Conservation (phyloP, 2,888 invertebrate genomes). For the Abrostola tripartita region DNA sequence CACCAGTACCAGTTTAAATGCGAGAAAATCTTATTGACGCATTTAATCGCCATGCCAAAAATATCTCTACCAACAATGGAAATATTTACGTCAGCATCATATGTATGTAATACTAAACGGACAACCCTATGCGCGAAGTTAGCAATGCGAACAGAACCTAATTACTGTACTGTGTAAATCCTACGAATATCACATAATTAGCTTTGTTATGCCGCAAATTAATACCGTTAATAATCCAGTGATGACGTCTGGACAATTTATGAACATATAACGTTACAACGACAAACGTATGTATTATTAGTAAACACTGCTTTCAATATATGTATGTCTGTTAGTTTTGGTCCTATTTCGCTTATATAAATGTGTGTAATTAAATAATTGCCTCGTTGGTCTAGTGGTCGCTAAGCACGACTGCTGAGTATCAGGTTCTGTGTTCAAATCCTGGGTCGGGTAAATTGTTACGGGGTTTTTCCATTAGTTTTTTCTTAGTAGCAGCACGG, state of each 20-base stretch:
- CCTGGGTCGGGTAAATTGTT: too few relatives aligned
- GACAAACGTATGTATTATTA: constrained; percentile 15
- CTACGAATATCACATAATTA: constrained; percentile 60
- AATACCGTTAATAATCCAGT: constrained; percentile 62
- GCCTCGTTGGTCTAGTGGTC: not conserved
- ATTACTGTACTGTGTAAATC: constrained; percentile 61
- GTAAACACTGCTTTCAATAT: not conserved
- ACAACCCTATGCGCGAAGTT: constrained; percentile 36
- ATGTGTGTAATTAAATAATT: constrained; percentile 2
- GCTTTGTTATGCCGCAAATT: constrained; percentile 67
- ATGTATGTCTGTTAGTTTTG: constrained; percentile 17
- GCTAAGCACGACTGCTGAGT: too few relatives aligned
- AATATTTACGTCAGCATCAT: too few relatives aligned
- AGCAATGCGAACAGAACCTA: constrained; percentile 59
- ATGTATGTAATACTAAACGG: not conserved
- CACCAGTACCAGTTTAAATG: too few relatives aligned
- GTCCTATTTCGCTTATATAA: not conserved
- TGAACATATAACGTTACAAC: constrained; percentile 21
- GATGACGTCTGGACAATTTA: constrained; percentile 35
- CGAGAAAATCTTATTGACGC: too few relatives aligned
- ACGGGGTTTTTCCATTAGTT: too few relatives aligned
- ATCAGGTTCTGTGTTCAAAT: too few relatives aligned
- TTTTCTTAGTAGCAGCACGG: too few relatives aligned
- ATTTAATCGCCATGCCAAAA: too few relatives aligned
- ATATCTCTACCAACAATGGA: too few relatives aligned